A percentile compares a stretch with the other conserved stretches of the same genome.
Conservation (phyloP, 2,797 vertebrate species). For the Melanotaenia trifasciata region DNA sequence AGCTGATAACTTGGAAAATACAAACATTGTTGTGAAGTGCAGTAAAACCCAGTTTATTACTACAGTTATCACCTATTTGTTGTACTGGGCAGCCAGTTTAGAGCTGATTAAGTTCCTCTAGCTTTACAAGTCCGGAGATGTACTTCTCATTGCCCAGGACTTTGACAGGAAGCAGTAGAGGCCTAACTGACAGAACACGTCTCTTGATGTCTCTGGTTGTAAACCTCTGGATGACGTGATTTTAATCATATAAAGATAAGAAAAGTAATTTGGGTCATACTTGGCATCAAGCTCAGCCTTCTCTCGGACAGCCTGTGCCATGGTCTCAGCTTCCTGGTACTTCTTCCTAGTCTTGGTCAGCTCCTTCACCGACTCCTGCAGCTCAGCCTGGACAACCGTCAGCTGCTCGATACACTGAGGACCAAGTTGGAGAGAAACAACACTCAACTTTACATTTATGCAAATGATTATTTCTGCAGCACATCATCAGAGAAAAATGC, state of each 20-base stretch:
- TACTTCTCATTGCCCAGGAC: too few relatives aligned
- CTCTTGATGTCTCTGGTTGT: not conserved
- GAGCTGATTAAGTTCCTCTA: too few relatives aligned
- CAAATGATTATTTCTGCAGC: not conserved
- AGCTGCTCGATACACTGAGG: slow-evolving; percentile 93
- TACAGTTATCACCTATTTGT: too few relatives aligned
- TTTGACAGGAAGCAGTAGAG: too few relatives aligned
- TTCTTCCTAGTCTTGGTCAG: slow-evolving; percentile 97
- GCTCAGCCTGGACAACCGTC: slow-evolving; percentile 91
- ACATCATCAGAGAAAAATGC: slow-evolving; percentile 6
- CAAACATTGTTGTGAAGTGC: too few relatives aligned
- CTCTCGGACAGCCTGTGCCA: slow-evolving; percentile 95
- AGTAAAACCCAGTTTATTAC: too few relatives aligned
- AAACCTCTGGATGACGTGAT: not conserved
- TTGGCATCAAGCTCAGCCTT: slow-evolving; percentile 97
- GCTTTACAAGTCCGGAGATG: too few relatives aligned
- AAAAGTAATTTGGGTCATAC: slow-evolving; percentile 76
- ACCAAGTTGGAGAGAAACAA: not conserved
- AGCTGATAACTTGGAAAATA: too few relatives aligned
- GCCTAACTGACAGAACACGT: not conserved
- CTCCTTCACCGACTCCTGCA: slow-evolving; percentile 97
- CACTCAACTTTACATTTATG: slow-evolving; percentile 11
- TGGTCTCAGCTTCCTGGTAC: slow-evolving; percentile 96
- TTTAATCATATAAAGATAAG: not conserved
- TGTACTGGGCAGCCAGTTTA: too few relatives aligned